Evolutionary conservation across 2,888 invertebrate genomes (phyloP).

Genomic region (Coelogynopora nodosa): DNA sequence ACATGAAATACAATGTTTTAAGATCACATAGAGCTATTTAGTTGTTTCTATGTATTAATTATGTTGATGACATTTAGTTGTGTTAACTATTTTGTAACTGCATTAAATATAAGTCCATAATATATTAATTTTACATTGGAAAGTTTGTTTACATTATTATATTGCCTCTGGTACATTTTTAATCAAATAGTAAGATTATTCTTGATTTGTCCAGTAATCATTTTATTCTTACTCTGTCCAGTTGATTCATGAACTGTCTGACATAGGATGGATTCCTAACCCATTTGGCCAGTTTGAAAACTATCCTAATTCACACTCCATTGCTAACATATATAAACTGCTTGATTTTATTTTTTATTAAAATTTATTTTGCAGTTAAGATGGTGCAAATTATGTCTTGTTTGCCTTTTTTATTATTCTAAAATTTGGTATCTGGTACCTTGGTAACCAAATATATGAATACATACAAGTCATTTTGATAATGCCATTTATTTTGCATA

Average conservation of each 20-base stretch:
- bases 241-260: background rate
- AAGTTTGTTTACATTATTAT: background rate
- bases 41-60: background rate
- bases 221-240: background rate
- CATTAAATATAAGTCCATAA: too few species aligned
- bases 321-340: too few species aligned
- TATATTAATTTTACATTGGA: too few species aligned
- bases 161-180: background rate
- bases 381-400: too few species aligned
- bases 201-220: background rate
- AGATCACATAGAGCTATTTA: background rate
- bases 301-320: background rate
- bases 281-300: background rate
- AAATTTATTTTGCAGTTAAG: too few species aligned
- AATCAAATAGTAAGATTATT: background rate
- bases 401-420: too few species aligned
- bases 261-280: background rate
- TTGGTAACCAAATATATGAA: too few species aligned
- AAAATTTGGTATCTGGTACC: too few species aligned
- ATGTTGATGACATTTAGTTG: background rate
- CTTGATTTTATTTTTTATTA: too few species aligned
- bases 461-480: too few species aligned
- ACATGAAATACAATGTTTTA: background rate
- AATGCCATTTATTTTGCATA: too few species aligned
- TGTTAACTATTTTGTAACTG: background rate